phyloP scores from a whole-genome alignment of 2,797 vertebrate genomes.

The Oreortyx pictus region DNA sequence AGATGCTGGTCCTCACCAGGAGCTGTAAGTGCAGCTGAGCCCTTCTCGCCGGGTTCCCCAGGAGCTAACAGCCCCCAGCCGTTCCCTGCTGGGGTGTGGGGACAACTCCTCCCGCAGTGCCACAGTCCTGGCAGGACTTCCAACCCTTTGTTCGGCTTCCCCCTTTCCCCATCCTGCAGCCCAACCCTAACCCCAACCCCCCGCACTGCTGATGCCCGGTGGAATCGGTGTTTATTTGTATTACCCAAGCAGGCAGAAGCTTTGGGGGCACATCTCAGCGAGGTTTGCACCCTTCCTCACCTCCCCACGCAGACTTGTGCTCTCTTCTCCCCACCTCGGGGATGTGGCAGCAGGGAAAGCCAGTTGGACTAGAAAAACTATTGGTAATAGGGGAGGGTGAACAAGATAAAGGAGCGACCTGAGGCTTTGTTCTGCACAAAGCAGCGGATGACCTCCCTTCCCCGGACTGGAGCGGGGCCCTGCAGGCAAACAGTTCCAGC shows the following conservation, averaged over 20 bases:
- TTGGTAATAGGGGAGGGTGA: conserved; percentile 41
- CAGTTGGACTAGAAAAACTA: conserved; percentile 60
- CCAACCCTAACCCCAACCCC: too few species aligned
- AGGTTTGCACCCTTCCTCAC: background rate
- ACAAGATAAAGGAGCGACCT: conserved; percentile 30
- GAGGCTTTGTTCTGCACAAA: conserved; percentile 26
- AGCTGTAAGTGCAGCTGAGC: background rate
- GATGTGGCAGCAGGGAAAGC: conserved; percentile 42
- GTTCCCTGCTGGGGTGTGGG: background rate
- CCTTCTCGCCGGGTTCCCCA: background rate
- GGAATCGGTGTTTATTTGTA: background rate
- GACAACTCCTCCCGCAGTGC: background rate
- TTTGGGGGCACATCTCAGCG: background rate
- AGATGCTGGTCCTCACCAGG: background rate
- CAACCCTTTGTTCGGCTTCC: background rate
- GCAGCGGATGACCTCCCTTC: background rate
- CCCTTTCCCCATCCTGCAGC: background rate
- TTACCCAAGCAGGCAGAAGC: background rate
- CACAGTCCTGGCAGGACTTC: background rate
- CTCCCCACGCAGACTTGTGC: background rate
- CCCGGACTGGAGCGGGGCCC: background rate
- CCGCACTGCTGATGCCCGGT: background rate
- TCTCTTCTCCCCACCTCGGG: background rate
- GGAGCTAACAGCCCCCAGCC: background rate
- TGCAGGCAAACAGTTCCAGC: background rate